Conservation (phyloP, 1,140 invertebrate genomes). For the Dufourea novaeangliae region DNA sequence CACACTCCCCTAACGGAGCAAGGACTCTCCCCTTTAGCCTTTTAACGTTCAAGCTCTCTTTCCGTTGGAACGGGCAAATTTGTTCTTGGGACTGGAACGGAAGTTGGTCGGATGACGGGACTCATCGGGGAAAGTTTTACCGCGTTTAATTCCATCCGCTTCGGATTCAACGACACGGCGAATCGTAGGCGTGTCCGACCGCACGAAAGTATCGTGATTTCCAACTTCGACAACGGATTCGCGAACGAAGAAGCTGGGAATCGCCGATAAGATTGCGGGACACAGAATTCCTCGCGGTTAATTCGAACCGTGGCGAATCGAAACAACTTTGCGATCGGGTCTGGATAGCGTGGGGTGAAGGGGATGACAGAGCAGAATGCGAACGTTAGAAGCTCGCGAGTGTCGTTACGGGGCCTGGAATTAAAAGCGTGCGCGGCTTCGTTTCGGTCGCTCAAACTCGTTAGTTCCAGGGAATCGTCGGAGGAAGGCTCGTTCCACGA, state of each 20-base stretch:
- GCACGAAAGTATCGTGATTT: too few species aligned
- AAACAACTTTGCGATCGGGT: background rate
- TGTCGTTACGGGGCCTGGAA: slow-evolving; percentile 31
- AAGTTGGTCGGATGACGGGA: background rate
- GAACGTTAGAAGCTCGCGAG: slow-evolving; percentile 1
- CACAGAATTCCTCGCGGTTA: background rate
- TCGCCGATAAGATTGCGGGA: background rate
- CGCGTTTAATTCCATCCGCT: background rate
- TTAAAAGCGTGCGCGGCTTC: slow-evolving; percentile 29
- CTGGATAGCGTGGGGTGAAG: background rate
- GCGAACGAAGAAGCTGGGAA: background rate
- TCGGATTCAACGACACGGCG: background rate
- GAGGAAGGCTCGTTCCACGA: slow-evolving; percentile 33
- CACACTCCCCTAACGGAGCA: background rate
- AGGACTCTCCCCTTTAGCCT: slow-evolving; percentile 11
- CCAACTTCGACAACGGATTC: too few species aligned
- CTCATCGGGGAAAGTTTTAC: background rate
- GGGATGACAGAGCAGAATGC: background rate
- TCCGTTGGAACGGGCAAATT: background rate
- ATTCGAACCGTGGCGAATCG: background rate
- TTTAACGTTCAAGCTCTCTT: slow-evolving; percentile 2
- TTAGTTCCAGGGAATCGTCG: slow-evolving; percentile 47
- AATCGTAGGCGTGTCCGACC: too few species aligned
- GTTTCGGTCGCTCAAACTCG: slow-evolving; percentile 35
- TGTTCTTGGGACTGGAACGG: background rate